These are phyloP conservation scores for Apamea monoglypha DNA, from an alignment of 2,888 invertebrate genomes.

Conservation along the genomic window DNA sequence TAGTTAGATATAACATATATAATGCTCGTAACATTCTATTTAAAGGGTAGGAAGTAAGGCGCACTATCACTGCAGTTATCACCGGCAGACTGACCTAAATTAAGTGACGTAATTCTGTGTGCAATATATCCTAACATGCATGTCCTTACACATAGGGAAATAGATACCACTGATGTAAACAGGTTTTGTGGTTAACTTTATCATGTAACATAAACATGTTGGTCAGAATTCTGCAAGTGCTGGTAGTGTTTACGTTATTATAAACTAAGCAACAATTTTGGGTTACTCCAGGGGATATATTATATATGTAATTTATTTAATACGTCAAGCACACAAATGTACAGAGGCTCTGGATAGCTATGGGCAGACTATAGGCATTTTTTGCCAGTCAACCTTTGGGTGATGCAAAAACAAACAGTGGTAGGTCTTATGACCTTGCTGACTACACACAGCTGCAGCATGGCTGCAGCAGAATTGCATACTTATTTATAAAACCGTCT, in stretches of 20 bases:
- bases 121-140: conserved; percentile 24
- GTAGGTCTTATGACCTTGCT: neutral
- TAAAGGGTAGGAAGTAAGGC: conserved; percentile 15
- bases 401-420: neutral
- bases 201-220: neutral
- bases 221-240: neutral
- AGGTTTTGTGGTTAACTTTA: conserved; percentile 2
- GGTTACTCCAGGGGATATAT: neutral
- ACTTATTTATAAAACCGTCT: neutral
- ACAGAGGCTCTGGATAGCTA: neutral
- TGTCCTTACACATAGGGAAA: neutral
- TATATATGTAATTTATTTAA: neutral
- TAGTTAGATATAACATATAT: neutral
- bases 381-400: neutral
- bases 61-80: conserved; percentile 44
- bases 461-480: neutral
- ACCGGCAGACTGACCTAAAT: conserved; percentile 47
- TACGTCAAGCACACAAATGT: neutral
- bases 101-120: conserved; percentile 12
- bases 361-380: neutral
- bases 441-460: neutral
- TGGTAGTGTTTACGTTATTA: neutral
- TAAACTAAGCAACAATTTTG: neutral
- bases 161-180: conserved; percentile 1
- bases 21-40: conserved; percentile 16